Conservation (phyloP, 2,113 vertebrate species). For the Oryzias javanicus region DNA sequence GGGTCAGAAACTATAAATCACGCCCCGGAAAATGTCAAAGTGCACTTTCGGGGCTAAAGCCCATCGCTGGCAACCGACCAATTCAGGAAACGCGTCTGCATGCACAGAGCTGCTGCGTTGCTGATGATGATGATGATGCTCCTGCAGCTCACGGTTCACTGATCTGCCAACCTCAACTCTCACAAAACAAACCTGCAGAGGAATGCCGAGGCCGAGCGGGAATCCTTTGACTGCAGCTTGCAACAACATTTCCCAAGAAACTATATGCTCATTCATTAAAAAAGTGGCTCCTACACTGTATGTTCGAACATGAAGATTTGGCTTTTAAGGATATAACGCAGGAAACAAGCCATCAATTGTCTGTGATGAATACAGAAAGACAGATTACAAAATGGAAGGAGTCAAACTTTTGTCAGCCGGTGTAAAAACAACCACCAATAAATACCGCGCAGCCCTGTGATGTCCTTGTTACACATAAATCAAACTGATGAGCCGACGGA, state of each 20-base stretch:
- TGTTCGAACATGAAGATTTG: no score
- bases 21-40: constrained; percentile 29
- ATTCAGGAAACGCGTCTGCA: constrained; percentile 16
- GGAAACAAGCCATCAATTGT: no score
- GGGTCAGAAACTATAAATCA: constrained; percentile 12
- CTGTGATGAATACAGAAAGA: no score
- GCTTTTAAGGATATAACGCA: no score
- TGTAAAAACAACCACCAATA: constrained; percentile 13
- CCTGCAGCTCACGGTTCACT: constrained; percentile 7
- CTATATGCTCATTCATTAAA: no score
- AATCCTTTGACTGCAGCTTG: constrained; percentile 16
- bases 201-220: constrained; percentile 16
- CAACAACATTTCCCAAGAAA: neutral
- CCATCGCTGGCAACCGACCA: constrained; percentile 4
- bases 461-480: constrained; percentile 8
- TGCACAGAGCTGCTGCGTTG: constrained; percentile 14
- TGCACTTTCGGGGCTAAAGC: constrained; percentile 11
- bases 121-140: constrained; percentile 8
- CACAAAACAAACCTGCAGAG: constrained; percentile 34
- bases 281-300: no score
- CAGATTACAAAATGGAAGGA: no score
- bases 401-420: no score
- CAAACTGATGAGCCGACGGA: constrained; percentile 34
- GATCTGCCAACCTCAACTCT: constrained; percentile 11
- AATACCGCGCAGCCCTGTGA: constrained; percentile 22